These are phyloP conservation scores for Creontiades dilutus DNA, from an alignment of 2,888 invertebrate species.

Conservation along the genomic window DNA sequence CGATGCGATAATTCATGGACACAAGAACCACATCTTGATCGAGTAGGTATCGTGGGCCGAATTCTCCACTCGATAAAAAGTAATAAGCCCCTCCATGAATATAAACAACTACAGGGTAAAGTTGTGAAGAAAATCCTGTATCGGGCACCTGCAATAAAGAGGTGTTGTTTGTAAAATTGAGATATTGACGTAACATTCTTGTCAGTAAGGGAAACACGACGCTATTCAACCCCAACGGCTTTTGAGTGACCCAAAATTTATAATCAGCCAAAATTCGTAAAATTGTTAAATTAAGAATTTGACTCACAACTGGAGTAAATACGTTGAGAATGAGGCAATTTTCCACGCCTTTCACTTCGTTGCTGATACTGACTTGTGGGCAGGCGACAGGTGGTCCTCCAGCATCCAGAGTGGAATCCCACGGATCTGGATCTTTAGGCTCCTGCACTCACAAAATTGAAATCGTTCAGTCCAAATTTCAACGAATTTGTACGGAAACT, in stretches of 20 bases:
- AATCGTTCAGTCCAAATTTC: too few relatives aligned
- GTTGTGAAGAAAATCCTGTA: neutral
- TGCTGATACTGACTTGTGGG: constrained; percentile 17
- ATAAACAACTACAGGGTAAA: constrained; percentile 70
- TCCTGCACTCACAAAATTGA: constrained; percentile 52
- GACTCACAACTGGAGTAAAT: constrained; percentile 67
- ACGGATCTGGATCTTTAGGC: constrained; percentile 62
- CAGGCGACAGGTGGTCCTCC: constrained; percentile 58
- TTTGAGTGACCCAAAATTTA: too few relatives aligned
- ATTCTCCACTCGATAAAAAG: constrained; percentile 59
- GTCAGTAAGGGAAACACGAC: too few relatives aligned
- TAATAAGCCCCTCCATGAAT: constrained; percentile 73
- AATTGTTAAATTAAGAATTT: neutral
- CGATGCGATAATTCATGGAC: constrained; percentile 71
- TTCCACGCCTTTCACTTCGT: constrained; percentile 57
- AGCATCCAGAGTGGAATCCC: constrained; percentile 65
- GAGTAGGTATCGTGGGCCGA: constrained; percentile 72
- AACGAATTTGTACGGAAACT: too few relatives aligned
- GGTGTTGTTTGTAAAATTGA: too few relatives aligned
- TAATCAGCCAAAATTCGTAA: too few relatives aligned
- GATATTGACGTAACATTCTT: too few relatives aligned
- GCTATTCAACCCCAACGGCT: too few relatives aligned
- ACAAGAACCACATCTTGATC: constrained; percentile 72
- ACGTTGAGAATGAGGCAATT: constrained; percentile 72
- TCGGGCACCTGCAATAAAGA: constrained; percentile 15